Percentiles rank a stretch among this genome's conserved stretches.
These are phyloP conservation scores for Littorina saxatilis DNA, from an alignment of 1,140 invertebrate genomes.

Conservation along the genomic window DNA sequence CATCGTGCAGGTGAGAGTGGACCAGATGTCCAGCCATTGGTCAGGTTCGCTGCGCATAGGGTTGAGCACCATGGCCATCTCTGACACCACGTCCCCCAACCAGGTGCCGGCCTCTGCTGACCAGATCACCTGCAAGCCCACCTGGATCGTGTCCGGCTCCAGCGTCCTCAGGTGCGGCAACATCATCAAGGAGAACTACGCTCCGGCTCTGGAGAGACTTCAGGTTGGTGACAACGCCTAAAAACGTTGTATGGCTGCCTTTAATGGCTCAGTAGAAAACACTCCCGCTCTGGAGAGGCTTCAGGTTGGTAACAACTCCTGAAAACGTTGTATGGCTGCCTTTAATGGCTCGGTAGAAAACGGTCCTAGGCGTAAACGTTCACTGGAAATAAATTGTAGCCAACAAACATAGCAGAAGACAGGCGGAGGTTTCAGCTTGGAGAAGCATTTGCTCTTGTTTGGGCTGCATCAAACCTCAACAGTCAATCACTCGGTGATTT, in stretches of 20 bases:
- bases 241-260: not conserved
- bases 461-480: no score
- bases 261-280: no score
- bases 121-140: slow-evolving; percentile 72
- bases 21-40: slow-evolving; percentile 81
- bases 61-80: slow-evolving; percentile 83
- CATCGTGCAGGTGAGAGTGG: slow-evolving; percentile 84
- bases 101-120: slow-evolving; percentile 79
- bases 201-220: slow-evolving; percentile 70
- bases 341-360: no score
- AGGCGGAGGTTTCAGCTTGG: no score
- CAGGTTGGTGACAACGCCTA: slow-evolving; percentile 62
- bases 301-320: no score
- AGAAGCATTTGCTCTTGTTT: no score
- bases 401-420: no score
- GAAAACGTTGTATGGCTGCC: no score
- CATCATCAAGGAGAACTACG: slow-evolving; percentile 75
- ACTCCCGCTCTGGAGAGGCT: no score
- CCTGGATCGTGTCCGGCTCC: slow-evolving; percentile 76
- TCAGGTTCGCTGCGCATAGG: slow-evolving; percentile 87
- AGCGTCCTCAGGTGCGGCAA: slow-evolving; percentile 76
- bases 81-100: slow-evolving; percentile 79
- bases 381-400: no score
- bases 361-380: no score
- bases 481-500: no score